Evolutionary conservation across 2,888 invertebrate species (phyloP).

Genomic region (Epinotia nisella): DNA sequence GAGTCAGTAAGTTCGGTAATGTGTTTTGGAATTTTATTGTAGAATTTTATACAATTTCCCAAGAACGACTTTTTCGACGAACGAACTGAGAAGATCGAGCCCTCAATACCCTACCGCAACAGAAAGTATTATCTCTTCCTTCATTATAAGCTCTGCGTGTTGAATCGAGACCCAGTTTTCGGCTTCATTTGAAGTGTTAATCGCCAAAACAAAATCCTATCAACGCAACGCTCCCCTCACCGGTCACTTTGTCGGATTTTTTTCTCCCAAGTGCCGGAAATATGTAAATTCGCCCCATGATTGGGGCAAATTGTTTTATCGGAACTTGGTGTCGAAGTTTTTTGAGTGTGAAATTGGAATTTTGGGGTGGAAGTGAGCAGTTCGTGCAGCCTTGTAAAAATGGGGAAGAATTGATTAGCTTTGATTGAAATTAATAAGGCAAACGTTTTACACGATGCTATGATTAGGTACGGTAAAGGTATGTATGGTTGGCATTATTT

Average conservation of each 20-base stretch:
- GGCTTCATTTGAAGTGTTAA: constrained; percentile 19
- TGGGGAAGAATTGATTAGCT: constrained; percentile 7
- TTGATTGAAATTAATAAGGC: not conserved
- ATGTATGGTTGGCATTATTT: no score
- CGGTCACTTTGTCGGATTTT: constrained; percentile 13
- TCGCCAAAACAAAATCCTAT: constrained; percentile 37
- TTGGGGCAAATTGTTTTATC: constrained; percentile 51
- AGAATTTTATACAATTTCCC: no score
- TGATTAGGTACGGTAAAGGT: no score
- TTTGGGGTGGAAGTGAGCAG: constrained; percentile 30
- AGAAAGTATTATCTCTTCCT: no score
- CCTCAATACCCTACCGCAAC: no score
- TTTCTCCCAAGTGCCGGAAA: constrained; percentile 41
- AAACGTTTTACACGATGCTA: not conserved
- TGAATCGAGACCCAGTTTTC: not conserved
- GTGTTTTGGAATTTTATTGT: no score
- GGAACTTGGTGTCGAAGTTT: constrained; percentile 44
- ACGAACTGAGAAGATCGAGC: no score
- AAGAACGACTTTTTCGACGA: no score
- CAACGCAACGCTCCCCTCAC: constrained; percentile 28
- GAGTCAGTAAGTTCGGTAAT: no score
- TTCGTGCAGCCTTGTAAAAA: constrained; percentile 10
- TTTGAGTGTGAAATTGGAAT: constrained; percentile 42
- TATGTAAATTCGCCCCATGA: constrained; percentile 52
- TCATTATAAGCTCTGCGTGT: no score